A percentile compares a stretch with the other conserved stretches of the same genome.
Conservation (phyloP, 2,797 vertebrate genomes). For the Loriculus beryllinus region DNA sequence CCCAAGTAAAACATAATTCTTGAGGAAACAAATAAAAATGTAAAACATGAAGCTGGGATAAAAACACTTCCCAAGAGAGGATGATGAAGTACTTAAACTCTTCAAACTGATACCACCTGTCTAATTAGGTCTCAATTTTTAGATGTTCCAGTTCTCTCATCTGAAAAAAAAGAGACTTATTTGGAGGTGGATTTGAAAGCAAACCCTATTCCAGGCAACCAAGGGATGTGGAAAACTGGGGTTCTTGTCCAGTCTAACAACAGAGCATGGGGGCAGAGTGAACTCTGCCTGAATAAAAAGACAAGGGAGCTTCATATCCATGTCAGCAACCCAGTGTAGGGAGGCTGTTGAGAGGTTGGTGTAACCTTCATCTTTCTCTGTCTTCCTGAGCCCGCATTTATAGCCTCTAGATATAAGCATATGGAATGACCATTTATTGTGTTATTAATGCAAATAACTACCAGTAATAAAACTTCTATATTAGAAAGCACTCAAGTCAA, state of each 20-base stretch:
- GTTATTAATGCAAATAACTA: background rate
- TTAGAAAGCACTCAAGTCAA: background rate
- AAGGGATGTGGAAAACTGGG: background rate
- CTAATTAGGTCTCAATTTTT: background rate
- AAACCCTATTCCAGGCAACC: background rate
- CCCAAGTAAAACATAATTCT: background rate
- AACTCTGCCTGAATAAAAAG: background rate
- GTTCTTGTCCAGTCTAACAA: background rate
- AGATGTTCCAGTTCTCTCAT: background rate
- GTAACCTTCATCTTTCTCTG: background rate
- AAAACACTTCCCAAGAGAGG: background rate
- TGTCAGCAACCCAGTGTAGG: background rate
- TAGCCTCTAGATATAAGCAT: background rate
- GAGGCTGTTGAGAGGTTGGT: background rate
- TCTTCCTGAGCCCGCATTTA: fast-evolving
- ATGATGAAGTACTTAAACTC: background rate
- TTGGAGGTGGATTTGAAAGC: background rate
- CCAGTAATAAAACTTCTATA: background rate
- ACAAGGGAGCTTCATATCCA: background rate
- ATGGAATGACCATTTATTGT: background rate
- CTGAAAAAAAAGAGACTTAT: slow-evolving; percentile 3
- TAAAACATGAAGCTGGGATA: background rate
- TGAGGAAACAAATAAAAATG: background rate
- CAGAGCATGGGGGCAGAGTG: background rate
- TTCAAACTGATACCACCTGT: background rate